Evolutionary conservation across 1,140 invertebrate species (phyloP), one percentile per base, ranked within the genome.

Genomic region (Eupeodes corollae): DNA sequence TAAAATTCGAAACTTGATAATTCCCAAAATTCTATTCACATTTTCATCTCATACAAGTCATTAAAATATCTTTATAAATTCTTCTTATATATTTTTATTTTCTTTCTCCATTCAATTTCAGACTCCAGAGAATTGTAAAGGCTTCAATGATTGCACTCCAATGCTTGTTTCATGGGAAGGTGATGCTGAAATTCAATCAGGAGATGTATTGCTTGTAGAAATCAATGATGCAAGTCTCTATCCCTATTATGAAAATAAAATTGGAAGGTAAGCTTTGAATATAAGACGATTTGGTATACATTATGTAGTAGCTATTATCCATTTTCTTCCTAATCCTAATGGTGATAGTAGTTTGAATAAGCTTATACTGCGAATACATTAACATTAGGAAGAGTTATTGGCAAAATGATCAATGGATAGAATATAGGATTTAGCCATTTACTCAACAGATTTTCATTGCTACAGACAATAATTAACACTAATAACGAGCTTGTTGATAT

Each of bases 131-230:
- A 74, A 76, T 54, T 78, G 75, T 55, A 63, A 44, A 51, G 10
- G 31, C 33, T 14, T n/a, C 2, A 14, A 21, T 48, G 68, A 71
- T 49, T 79, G 77, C 53, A 62, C 72, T 42, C 72, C 76, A 39
- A 69, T 72, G 62, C 68, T 74, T 46, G 65, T 76, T 35, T 75
- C 73, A 46, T 80, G 79, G 79, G 74, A 78, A 52, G 78, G 75
- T 16, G 64, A 73, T 35, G 73, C 73, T 12, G 78, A 79, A 59
- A 78, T 82, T 35, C 79, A 82, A 60, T 79, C 75, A 46, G 79
- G 79, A 33, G 79, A 82, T 66, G 78, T 81, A 52, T 72, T 82
- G 51, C 74, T 81, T 56, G 78, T 82, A n/a, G 73, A 78, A 58
- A 80, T 82, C 57, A 76, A 79, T 51, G 78, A 79, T 59, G 71